Base-by-base conservation (phyloP, 2,113 vertebrate species). In the Verasper variegatus region DNA sequence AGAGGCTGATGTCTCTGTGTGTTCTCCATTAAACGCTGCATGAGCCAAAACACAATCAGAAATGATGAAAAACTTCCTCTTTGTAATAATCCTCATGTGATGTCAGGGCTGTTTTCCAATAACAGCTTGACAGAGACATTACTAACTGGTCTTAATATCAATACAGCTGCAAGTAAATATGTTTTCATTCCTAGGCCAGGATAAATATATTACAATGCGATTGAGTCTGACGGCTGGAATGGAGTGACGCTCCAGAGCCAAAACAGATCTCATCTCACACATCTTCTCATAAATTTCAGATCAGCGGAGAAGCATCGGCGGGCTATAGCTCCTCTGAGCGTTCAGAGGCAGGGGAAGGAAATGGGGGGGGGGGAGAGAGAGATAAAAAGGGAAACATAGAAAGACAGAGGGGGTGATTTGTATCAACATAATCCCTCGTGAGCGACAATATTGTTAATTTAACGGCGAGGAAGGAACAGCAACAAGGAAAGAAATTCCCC, bases 241-340 rank as follows among this genome's bases (percentile, higher is more conserved):
- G 57, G 45, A 82, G 82, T 45, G 55, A 78, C 24, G 15, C 5
- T 23, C 79, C 14, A 2, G 57, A 72, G 74, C 84, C 65, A 68
- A 83, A 80, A 67, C 63, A 78, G 24, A 83, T 82, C 31, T 67
- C n/a, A n/a, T n/a, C n/a, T n/a, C n/a, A n/a, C n/a, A n/a, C n/a
- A n/a, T 61, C 47, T 54, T 81, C 68, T 67, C 68, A 85, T 84
- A 75, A 21, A 82, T 84, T 79, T 80, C 77, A 82, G 64, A 85
- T 86, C 76, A 83, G 78, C 61, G 64, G 55, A 75, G 74, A 68
- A 23, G 70, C 54, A 81, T 85, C 80, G 76, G 71, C 60, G 57
- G 76, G 55, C 80, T 64, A 68, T 55, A 55, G 42, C 59, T 74
- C 67, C 70, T 77, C 54, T 58, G 70, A 76, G 81, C 37, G 26